Evolutionary conservation across 2,113 vertebrate species (phyloP), one percentile per base, ranked within the genome.

Genomic region (Podocnemis expansa): DNA sequence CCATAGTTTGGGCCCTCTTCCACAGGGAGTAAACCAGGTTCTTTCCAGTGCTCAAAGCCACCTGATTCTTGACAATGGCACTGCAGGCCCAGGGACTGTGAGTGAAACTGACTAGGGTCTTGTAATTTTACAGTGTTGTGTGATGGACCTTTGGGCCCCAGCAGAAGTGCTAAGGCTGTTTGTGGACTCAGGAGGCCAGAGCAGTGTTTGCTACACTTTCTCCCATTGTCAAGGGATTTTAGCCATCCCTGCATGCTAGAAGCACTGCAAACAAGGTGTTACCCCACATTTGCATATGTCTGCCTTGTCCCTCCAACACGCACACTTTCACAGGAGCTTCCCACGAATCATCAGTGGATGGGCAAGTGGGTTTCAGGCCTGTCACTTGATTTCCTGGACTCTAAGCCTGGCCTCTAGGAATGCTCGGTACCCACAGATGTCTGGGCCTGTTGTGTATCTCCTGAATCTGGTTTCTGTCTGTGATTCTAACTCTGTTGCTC

Each of bases 171-270:
- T 78, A 24, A 49, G 49, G 49, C 84, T 78, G 81, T 49, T 82
- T 1, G 3, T 49, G 55, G 88, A 27, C 2, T 0, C 43, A 1
- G 0, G 7, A 73, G 89, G 84, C 47, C 38, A 0, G 1, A 89
- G 87, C 49, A 82, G 81, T 82, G 45, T 52, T 1, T 0, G 5
- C 73, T 31, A 43, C 0, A 0, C 76, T 80, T 38, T 25, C 0
- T 1, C 24, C 0, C 1, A 0, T 7, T 5, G 0, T 1, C 34
- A 75, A 38, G 10, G 38, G 67, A 21, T 41, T 73, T 41, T 41
- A 21, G 21, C n/a, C 19, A 41, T 10, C 67, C n/a, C 8, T 73
- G n/a, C 10, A 9, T 34, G 19, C 38, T 75, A 43, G 41, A 21
- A n/a, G n/a, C 58, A 60, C 58, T 60, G 29, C n/a, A 70, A 93